Percentiles rank a stretch among this genome's conserved stretches.
Conservation (phyloP, 2,113 vertebrate genomes). For the Montifringilla adamsi region DNA sequence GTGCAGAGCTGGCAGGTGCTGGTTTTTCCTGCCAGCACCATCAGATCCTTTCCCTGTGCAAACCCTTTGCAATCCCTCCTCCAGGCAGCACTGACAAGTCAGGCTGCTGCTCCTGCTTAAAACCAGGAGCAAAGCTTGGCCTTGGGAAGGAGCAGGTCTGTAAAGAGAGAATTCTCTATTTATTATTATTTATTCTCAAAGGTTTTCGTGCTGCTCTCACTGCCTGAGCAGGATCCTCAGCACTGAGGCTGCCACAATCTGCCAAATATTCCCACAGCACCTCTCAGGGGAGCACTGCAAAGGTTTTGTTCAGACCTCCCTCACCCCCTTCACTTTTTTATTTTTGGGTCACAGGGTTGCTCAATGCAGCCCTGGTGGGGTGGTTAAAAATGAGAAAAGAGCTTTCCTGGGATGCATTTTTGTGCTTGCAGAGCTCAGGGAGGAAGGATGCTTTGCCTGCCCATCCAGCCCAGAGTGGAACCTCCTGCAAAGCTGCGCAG, state of each 20-base stretch:
- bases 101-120: not conserved
- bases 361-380: accelerated
- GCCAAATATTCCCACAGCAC: not conserved
- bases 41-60: not conserved
- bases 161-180: not conserved
- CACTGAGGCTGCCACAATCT: accelerated
- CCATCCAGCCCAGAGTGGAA: conserved; percentile 4
- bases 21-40: not conserved
- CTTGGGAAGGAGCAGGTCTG: not conserved
- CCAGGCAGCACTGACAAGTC: not conserved
- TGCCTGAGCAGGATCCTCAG: not conserved
- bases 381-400: accelerated
- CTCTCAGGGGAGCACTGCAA: not conserved
- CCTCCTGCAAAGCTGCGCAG: conserved; percentile 41
- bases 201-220: accelerated
- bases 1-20: too few species aligned
- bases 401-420: not conserved
- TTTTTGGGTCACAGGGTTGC: not conserved
- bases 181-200: not conserved
- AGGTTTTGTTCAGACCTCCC: not conserved
- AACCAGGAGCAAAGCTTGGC: not conserved
- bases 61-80: not conserved
- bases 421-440: not conserved
- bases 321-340: accelerated
- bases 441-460: not conserved